These are phyloP conservation scores for Lasioglossum calceatum DNA, from an alignment of 2,888 invertebrate genomes.

Conservation along the genomic window DNA sequence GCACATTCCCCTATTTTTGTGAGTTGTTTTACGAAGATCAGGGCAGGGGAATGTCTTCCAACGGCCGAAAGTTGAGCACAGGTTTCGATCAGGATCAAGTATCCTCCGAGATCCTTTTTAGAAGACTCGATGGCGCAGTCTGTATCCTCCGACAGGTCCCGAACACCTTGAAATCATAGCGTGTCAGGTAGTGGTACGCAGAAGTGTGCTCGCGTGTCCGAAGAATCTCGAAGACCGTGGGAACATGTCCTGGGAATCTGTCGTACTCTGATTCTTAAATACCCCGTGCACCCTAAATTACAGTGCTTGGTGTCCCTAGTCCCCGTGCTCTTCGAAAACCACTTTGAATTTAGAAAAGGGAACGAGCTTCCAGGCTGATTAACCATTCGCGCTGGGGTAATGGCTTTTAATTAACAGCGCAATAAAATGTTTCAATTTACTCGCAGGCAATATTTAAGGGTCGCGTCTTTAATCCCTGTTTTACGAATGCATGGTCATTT, in stretches of 20 bases:
- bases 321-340: background rate
- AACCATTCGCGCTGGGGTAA: background rate
- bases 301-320: background rate
- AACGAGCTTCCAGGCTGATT: background rate
- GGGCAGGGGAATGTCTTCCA: background rate
- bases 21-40: background rate
- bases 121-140: slow-evolving; percentile 35
- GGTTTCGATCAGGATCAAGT: background rate
- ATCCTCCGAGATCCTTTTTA: slow-evolving; percentile 19
- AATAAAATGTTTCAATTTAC: too few species aligned
- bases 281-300: slow-evolving; percentile 30
- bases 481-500: background rate
- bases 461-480: background rate
- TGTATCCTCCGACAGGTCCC: slow-evolving; percentile 44
- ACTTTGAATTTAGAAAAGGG: background rate
- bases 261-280: slow-evolving; percentile 36
- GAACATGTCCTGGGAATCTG: slow-evolving; percentile 54
- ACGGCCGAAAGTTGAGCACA: background rate
- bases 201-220: slow-evolving; percentile 59
- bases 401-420: background rate
- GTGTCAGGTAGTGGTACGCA: slow-evolving; percentile 49
- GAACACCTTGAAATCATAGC: slow-evolving; percentile 62
- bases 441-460: background rate
- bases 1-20: background rate
- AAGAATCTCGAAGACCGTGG: slow-evolving; percentile 67